These are phyloP conservation scores for Mycalesis mineus DNA, from an alignment of 2,888 invertebrate species.

Conservation along the genomic window DNA sequence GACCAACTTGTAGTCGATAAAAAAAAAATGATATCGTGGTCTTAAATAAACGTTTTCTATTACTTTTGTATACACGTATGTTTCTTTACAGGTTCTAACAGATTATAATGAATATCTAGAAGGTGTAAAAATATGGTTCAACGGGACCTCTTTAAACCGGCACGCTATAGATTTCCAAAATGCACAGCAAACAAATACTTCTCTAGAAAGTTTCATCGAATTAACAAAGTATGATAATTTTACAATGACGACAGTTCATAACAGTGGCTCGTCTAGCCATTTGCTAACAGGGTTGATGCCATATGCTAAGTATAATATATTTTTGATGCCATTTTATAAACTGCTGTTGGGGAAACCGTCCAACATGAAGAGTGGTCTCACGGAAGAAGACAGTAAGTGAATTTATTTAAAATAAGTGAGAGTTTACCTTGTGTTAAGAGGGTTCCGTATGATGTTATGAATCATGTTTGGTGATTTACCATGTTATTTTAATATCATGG, in stretches of 20 bases:
- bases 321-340: constrained; percentile 93
- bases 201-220: constrained; percentile 54
- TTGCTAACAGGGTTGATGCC: constrained; percentile 88
- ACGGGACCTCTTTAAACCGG: constrained; percentile 63
- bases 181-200: constrained; percentile 47
- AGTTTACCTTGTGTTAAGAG: too few relatives aligned
- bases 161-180: constrained; percentile 51
- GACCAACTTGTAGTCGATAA: too few relatives aligned
- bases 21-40: too few relatives aligned
- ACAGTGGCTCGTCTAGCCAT: constrained; percentile 84
- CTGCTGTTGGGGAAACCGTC: constrained; percentile 94
- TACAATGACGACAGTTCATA: constrained; percentile 84
- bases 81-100: constrained; percentile 60
- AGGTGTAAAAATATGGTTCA: constrained; percentile 82
- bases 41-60: too few relatives aligned
- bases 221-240: constrained; percentile 76
- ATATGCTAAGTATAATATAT: constrained; percentile 93
- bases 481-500: too few relatives aligned
- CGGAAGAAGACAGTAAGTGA: constrained; percentile 87
- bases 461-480: too few relatives aligned
- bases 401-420: background rate
- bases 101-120: constrained; percentile 80
- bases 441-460: too few relatives aligned
- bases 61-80: too few relatives aligned
- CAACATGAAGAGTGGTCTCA: constrained; percentile 90